These are phyloP conservation scores for Tetramorium bicarinatum DNA, from an alignment of 2,888 invertebrate species.

Conservation along the genomic window DNA sequence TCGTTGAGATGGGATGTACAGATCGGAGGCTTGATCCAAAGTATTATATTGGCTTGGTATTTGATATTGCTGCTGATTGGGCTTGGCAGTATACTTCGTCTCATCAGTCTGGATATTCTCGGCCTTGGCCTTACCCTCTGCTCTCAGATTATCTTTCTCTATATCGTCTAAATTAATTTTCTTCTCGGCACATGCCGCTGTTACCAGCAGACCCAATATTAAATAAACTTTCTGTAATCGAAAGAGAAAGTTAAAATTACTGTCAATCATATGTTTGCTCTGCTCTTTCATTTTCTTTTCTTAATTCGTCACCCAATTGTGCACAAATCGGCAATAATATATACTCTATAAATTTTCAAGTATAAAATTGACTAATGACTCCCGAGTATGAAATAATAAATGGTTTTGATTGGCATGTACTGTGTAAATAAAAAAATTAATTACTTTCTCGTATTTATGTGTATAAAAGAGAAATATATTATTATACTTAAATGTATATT, in stretches of 20 bases:
- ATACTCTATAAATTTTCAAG: not conserved
- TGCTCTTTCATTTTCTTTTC: not conserved
- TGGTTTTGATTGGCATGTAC: not conserved
- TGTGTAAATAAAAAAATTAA: constrained; percentile 2
- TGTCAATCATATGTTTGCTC: not conserved
- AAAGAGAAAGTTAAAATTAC: constrained; percentile 51
- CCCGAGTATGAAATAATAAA: not conserved
- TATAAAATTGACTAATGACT: constrained; percentile 10
- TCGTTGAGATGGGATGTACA: constrained; percentile 60
- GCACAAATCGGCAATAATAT: not conserved
- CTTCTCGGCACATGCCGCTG: constrained; percentile 86
- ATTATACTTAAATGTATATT: constrained; percentile 3
- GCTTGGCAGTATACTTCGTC: constrained; percentile 74
- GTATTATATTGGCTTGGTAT: constrained; percentile 66
- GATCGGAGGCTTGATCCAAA: constrained; percentile 53
- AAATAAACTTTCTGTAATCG: constrained; percentile 78
- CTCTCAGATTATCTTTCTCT: constrained; percentile 90
- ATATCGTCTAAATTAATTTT: constrained; percentile 92
- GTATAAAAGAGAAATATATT: not conserved
- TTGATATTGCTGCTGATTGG: constrained; percentile 76
- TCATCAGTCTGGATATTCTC: constrained; percentile 71
- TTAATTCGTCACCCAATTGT: constrained; percentile 3
- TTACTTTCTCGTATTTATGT: not conserved
- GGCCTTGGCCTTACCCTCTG: constrained; percentile 87
- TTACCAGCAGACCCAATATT: constrained; percentile 75